These are phyloP conservation scores for Cremastobaeus sp. DNA, from an alignment of 2,888 invertebrate species.

Conservation along the genomic window DNA sequence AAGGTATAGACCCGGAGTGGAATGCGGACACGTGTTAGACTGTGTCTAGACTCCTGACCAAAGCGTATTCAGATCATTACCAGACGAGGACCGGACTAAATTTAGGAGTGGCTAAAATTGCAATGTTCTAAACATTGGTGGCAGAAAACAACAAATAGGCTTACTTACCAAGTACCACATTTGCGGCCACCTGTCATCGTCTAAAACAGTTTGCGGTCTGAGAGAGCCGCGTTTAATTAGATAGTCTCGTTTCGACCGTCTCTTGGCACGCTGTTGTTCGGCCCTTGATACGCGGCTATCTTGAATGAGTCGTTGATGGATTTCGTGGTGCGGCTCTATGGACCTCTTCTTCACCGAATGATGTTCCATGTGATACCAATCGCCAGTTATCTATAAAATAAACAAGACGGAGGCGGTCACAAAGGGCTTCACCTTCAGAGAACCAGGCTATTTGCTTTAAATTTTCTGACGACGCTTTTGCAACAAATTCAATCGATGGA, in stretches of 20 bases:
- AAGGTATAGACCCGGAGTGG: no score
- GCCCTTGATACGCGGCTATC: constrained; percentile 91
- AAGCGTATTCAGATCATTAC: no score
- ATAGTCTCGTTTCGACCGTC: constrained; percentile 89
- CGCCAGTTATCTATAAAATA: constrained; percentile 88
- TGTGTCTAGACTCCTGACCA: no score
- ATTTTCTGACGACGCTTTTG: constrained; percentile 9
- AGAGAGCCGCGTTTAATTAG: constrained; percentile 75
- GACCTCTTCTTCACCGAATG: constrained; percentile 89
- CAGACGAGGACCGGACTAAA: no score
- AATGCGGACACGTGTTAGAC: no score
- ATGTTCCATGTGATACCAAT: constrained; percentile 92
- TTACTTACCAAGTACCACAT: constrained; percentile 98
- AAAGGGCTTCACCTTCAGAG: constrained; percentile 1
- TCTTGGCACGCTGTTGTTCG: constrained; percentile 88
- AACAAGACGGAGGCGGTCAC: constrained; percentile 4
- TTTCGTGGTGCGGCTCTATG: constrained; percentile 83
- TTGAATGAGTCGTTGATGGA: constrained; percentile 84
- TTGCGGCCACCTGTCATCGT: constrained; percentile 94
- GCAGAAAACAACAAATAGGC: constrained; percentile 19
- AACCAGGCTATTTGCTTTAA: constrained; percentile 25
- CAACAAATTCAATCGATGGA: neutral
- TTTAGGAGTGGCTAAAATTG: no score
- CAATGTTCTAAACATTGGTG: constrained; percentile 22
- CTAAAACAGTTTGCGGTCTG: constrained; percentile 79